Evolutionary conservation across 2,113 vertebrate genomes (phyloP), one percentile per base, ranked within the genome.

Genomic region (Marcusenius ussheri): DNA sequence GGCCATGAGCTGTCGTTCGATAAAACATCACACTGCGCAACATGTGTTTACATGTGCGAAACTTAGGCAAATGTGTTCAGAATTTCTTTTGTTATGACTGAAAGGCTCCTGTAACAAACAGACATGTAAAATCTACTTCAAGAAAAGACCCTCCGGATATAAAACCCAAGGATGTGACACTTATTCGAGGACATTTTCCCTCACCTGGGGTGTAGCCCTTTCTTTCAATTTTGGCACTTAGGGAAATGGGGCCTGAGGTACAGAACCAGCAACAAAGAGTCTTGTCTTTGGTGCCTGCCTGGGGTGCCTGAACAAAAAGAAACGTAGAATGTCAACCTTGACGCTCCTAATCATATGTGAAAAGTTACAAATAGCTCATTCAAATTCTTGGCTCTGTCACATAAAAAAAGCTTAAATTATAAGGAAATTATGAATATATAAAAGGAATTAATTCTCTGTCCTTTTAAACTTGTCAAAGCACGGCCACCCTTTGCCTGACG

Each of bases 181-280:
- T 45, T 42, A 19, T 58, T 56, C 15, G 0, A 39, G 86, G 8
- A 45, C 9, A 24, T 19, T 62, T 17, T 88, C 7, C 17, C 94
- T 95, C 95, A 99, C 98, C 98, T 97, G 98, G 98, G 92, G 98
- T 99, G 94, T 99, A 99, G 96, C 98, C 98, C 96, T 99, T 99
- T 95, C 98, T 97, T 95, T 98, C 98, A 87, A 99, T 99, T 98
- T 99, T 99, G 98, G 98, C 98, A 99, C 98, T 99, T 98, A 99
- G 96, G 96, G 98, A 99, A 96, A 99, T 99, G 94, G 98, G 98
- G 96, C 98, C 98, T 98, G 98, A 99, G 98, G 98, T 99, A 96
- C 98, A 99, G 96, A 99, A 97, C 98, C 98, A 99, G 96, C 98
- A 99, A 96, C 98, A 99, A 90, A 99, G 96, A 13, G 98, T 99